Evolutionary conservation across 1,140 invertebrate genomes (phyloP), one percentile per base, ranked within the genome.

Genomic region (Orussus abietinus): DNA sequence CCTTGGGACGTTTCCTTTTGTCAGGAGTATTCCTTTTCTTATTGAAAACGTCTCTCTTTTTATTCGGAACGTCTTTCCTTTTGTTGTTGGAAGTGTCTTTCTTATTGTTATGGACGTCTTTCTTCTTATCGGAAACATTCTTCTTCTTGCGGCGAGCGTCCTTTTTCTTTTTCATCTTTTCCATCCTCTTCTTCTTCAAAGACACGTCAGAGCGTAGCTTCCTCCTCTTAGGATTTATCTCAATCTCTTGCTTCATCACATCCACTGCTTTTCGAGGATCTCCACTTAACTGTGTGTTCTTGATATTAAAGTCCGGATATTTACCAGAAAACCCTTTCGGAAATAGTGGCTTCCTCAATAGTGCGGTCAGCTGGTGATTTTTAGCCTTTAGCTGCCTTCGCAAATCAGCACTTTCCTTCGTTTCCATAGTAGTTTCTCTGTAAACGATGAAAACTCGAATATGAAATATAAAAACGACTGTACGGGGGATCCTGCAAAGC

Each of bases 251-350:
- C 42, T 80, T 61, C 79, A 82, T 80, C 2, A 79, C 62, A 59
- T 82, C 71, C 7, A 75, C 51, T 54, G 73, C 61, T 63, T 77
- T 64, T 70, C 78, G 38, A 1, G 66, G 58, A 20, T 68, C 59
- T 5, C 64, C 40, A n/a, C 38, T 12, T 5, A 67, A 6, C 20
- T 53, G 36, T 10, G 49, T 3, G 11, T 60, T 25, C n/a, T n/a
- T n/a, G 0, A 56, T 14, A 51, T 76, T 78, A 7, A 65, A 42
- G 1, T 81, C 75, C 3, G 75, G 73, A 62, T 82, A 87, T 57
- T 83, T 87, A 38, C 80, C 84, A 40, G 79, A 86, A 55, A 85
- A 84, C 1, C 79, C 79, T 61, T 75, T 78, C 0, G 81, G 81
- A 50, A 84, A 83, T 6, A 89, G 51, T 2, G 82, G 80, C 45